phyloP scores from a whole-genome alignment of 2,888 invertebrate species.

The Oxyscelio sp. region DNA sequence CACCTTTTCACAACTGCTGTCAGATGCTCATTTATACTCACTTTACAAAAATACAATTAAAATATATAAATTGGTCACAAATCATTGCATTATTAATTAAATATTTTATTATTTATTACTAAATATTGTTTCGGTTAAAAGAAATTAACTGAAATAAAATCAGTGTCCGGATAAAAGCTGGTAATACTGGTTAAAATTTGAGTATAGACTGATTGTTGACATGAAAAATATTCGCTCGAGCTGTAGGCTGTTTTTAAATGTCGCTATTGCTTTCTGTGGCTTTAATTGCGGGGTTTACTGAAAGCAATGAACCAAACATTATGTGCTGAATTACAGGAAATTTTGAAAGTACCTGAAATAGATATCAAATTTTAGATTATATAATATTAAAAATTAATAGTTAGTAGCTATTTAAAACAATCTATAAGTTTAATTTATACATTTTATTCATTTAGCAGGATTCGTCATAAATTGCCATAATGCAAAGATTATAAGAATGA shows the following conservation, averaged over 20 bases:
- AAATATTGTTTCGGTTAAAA: neutral
- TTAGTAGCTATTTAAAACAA: no score
- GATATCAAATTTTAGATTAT: constrained; percentile 49
- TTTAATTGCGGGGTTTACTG: constrained; percentile 90
- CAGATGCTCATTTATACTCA: constrained; percentile 32
- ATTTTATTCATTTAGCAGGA: no score
- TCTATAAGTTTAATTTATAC: no score
- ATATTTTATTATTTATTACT: neutral
- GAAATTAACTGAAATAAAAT: neutral
- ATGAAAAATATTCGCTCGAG: constrained; percentile 18
- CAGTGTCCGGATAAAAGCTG: constrained; percentile 2
- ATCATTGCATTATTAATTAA: neutral
- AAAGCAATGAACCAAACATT: constrained; percentile 96
- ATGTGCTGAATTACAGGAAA: constrained; percentile 98
- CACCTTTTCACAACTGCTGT: constrained; percentile 29
- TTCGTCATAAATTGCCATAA: no score
- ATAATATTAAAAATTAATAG: constrained; percentile 47
- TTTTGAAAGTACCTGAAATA: constrained; percentile 93
- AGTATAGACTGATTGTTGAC: neutral
- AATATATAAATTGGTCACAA: constrained; percentile 27
- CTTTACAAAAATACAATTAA: constrained; percentile 60
- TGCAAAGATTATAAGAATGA: no score
- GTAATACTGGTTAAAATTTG: constrained; percentile 38
- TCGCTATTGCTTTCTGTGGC: constrained; percentile 11
- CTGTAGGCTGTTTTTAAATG: constrained; percentile 15